Percentiles rank a stretch among this genome's conserved stretches.
phyloP scores from a whole-genome alignment of 2,888 invertebrate species.

The Ditula angustiorana region DNA sequence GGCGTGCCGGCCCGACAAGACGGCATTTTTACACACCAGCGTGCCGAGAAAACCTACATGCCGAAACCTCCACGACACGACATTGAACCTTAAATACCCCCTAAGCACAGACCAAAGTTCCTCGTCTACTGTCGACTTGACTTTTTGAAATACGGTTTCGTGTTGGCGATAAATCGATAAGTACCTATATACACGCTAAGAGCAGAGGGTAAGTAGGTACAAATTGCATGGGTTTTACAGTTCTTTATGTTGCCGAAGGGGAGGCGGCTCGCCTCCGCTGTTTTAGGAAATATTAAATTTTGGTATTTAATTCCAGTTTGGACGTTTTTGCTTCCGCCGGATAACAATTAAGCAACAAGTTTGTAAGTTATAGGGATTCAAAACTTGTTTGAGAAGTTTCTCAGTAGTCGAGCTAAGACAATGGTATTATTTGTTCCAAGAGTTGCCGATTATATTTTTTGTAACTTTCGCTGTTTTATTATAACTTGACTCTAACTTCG shows the following conservation, averaged over 20 bases:
- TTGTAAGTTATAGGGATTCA: constrained; percentile 22
- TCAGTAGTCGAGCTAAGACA: constrained; percentile 30
- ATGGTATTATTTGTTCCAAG: constrained; percentile 21
- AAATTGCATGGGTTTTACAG: constrained; percentile 80
- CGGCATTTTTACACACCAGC: constrained; percentile 79
- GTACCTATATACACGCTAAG: constrained; percentile 71
- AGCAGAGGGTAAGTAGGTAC: constrained; percentile 78
- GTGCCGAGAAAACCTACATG: constrained; percentile 67
- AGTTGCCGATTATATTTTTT: constrained; percentile 1
- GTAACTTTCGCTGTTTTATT: background rate
- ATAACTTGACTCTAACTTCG: too few species aligned
- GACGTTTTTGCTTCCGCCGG: constrained; percentile 39
- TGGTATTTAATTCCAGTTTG: constrained; percentile 55
- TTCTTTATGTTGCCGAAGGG: constrained; percentile 72
- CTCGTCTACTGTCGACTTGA: constrained; percentile 48
- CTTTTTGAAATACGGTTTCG: constrained; percentile 72
- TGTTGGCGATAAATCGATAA: constrained; percentile 83
- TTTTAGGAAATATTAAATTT: constrained; percentile 75
- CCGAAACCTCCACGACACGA: constrained; percentile 51
- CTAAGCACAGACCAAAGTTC: constrained; percentile 47
- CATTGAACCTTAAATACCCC: constrained; percentile 53
- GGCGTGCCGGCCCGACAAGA: constrained; percentile 69
- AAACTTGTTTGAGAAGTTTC: constrained; percentile 23
- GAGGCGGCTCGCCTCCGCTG: constrained; percentile 66
- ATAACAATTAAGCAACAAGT: constrained; percentile 36